These are phyloP conservation scores for Megalopta genalis DNA, from an alignment of 1,140 invertebrate species.

Conservation along the genomic window DNA sequence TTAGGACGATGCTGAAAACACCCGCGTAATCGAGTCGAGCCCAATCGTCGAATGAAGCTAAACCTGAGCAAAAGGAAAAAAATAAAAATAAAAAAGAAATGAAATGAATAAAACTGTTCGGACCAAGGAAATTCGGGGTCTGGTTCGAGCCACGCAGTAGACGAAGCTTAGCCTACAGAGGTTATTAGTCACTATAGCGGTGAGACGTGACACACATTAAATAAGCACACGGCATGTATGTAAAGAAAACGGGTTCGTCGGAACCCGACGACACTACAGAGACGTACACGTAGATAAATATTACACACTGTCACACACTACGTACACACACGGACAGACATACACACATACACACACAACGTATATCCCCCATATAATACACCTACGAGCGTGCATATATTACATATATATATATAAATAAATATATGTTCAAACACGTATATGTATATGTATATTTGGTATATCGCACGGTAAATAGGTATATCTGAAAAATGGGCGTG, in stretches of 20 bases:
- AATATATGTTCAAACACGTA: slow-evolving; percentile 51
- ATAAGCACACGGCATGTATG: slow-evolving; percentile 7
- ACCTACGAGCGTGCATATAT: slow-evolving; percentile 55
- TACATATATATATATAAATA: slow-evolving; percentile 67
- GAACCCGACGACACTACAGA: no score
- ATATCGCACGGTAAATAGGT: slow-evolving; percentile 73
- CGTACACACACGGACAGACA: slow-evolving; percentile 7
- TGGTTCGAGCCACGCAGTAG: slow-evolving; percentile 67
- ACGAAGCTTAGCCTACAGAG: slow-evolving; percentile 69
- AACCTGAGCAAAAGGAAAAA: background rate
- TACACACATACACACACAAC: slow-evolving; percentile 41
- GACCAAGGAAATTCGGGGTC: slow-evolving; percentile 65
- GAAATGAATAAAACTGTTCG: slow-evolving; percentile 30
- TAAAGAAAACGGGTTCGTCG: background rate
- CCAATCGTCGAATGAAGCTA: background rate
- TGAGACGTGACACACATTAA: background rate
- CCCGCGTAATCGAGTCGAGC: background rate
- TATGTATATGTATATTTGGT: slow-evolving; percentile 72
- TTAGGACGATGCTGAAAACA: background rate
- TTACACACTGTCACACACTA: background rate
- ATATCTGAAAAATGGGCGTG: slow-evolving; percentile 71
- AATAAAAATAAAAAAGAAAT: no score
- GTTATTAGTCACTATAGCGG: slow-evolving; percentile 50
- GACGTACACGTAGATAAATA: no score
- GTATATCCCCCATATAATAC: slow-evolving; percentile 66